phyloP scores from a whole-genome alignment of 2,888 invertebrate species.

The Seladonia tumulorum region DNA sequence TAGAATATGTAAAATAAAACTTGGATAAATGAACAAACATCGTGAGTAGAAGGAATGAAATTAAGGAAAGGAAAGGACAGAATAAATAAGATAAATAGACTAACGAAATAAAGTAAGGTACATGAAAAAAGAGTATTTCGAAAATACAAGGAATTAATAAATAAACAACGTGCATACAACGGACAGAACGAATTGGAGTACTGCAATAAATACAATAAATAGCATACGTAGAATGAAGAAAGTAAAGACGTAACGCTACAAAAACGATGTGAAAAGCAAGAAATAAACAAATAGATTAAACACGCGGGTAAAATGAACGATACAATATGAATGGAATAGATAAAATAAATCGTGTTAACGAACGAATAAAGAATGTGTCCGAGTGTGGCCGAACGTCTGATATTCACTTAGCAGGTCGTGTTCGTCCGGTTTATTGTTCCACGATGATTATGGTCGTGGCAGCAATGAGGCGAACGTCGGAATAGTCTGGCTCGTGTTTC shows the following conservation, averaged over 20 bases:
- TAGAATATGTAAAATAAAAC: too few species aligned
- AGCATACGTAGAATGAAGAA: too few species aligned
- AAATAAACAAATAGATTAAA: too few species aligned
- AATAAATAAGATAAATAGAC: background rate
- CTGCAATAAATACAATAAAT: background rate
- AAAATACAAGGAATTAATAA: too few species aligned
- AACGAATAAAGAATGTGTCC: background rate
- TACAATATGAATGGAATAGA: background rate
- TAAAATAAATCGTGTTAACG: background rate
- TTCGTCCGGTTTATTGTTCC: slow-evolving; percentile 5
- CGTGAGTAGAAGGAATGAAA: too few species aligned
- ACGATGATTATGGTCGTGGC: background rate
- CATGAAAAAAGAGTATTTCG: too few species aligned
- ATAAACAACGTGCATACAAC: too few species aligned
- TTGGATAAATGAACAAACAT: too few species aligned
- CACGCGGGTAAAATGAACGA: background rate
- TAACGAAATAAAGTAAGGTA: too few species aligned
- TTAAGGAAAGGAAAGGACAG: background rate
- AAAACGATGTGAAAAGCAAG: too few species aligned
- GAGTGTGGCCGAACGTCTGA: background rate
- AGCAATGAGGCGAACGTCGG: background rate
- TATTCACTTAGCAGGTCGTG: background rate
- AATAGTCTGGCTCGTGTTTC: background rate
- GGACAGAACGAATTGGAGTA: too few species aligned
- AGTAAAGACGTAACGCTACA: too few species aligned